Conservation (phyloP, 1,140 invertebrate species). For the Drosophila kikkawai region DNA sequence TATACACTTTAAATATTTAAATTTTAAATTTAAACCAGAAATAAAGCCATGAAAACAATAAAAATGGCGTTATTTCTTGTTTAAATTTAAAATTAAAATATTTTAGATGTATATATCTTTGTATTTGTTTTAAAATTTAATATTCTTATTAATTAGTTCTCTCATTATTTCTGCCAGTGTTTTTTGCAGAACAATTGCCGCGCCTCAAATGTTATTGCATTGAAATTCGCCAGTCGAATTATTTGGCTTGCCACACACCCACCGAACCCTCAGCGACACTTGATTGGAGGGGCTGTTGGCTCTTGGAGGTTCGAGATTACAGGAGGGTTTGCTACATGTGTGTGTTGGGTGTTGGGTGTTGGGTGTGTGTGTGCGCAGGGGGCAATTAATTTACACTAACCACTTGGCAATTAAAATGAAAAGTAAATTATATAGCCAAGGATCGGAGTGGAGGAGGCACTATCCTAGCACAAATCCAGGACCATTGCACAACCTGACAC, state of each 20-base stretch:
- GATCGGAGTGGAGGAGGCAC: conserved; percentile 4
- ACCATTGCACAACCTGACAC: conserved; percentile 35
- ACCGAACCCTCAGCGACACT: conserved; percentile 35
- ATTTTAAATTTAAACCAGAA: no score
- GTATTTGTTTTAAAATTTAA: no score
- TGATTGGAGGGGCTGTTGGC: conserved; percentile 26
- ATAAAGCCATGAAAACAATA: no score
- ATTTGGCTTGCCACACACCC: conserved; percentile 25
- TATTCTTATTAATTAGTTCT: background rate
- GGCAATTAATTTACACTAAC: conserved; percentile 79
- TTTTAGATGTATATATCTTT: no score
- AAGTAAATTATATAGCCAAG: conserved; percentile 72
- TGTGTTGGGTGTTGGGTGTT: background rate
- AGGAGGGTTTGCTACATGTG: background rate
- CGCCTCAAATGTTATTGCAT: conserved; percentile 36
- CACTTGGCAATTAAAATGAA: conserved; percentile 80
- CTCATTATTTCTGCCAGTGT: conserved; percentile 6
- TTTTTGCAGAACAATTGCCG: background rate
- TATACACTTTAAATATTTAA: no score
- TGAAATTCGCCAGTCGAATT: conserved; percentile 45
- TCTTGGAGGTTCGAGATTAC: background rate
- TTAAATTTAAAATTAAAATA: no score
- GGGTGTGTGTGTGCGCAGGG: conserved; percentile 8
- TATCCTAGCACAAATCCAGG: conserved; percentile 32
- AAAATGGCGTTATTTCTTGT: no score